Percentiles rank a stretch among this genome's conserved stretches.
phyloP scores from a whole-genome alignment of 2,797 vertebrate species.

The Tokudaia muenninki region DNA sequence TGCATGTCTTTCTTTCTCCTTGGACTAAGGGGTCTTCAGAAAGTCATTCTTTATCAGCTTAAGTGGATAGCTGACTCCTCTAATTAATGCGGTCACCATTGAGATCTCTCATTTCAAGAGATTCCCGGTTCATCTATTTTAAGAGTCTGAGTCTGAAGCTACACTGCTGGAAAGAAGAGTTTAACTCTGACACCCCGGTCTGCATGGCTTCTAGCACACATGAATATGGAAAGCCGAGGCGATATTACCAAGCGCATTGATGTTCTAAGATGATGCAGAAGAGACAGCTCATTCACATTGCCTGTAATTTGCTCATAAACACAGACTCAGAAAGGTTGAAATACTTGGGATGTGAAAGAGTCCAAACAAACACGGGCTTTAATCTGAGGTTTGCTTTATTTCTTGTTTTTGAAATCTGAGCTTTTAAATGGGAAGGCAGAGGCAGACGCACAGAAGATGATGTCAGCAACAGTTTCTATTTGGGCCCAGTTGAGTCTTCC shows the following conservation, averaged over 20 bases:
- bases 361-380: neutral
- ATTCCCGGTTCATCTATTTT: slow-evolving; percentile 29
- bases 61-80: neutral
- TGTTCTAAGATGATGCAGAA: neutral
- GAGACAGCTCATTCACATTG: neutral
- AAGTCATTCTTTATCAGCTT: neutral
- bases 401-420: neutral
- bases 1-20: slow-evolving; percentile 30
- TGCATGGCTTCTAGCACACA: neutral
- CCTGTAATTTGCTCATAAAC: neutral
- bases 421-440: slow-evolving; percentile 47
- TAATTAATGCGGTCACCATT: neutral
- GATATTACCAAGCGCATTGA: neutral
- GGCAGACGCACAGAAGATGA: neutral
- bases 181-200: neutral
- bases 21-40: neutral
- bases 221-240: neutral
- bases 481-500: neutral
- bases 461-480: neutral
- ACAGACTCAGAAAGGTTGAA: neutral
- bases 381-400: neutral
- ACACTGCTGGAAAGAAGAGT: neutral
- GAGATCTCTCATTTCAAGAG: neutral
- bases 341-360: neutral
- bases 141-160: neutral